A percentile compares a stretch with the other conserved stretches of the same genome.
Evolutionary conservation across 2,113 vertebrate genomes (phyloP).

Genomic region (Apteryx owenii): DNA sequence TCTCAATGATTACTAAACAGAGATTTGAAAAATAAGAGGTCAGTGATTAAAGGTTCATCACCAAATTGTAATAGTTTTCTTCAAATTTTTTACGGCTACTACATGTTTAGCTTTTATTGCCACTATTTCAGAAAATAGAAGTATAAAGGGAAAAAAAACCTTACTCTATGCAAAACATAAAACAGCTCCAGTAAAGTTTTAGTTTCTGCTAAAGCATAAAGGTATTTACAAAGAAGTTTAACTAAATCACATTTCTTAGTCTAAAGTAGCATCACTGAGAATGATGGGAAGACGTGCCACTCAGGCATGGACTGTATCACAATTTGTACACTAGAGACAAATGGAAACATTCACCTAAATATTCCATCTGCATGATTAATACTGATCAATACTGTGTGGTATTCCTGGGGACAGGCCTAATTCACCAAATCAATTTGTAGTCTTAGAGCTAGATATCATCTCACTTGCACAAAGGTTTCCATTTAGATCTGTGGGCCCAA

Average conservation of each 20-base stretch:
- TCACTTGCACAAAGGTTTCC: background rate
- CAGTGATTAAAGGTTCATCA: background rate
- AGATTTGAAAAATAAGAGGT: background rate
- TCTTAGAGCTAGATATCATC: background rate
- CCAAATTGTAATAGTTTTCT: background rate
- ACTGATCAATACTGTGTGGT: background rate
- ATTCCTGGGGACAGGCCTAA: background rate
- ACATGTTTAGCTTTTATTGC: background rate
- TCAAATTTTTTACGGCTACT: background rate
- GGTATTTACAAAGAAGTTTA: background rate
- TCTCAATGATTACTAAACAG: background rate
- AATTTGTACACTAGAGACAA: background rate
- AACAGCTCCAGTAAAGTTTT: background rate
- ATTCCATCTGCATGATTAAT: background rate
- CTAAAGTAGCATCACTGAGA: background rate
- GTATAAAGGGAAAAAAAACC: background rate
- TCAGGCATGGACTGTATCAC: background rate
- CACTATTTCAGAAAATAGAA: background rate
- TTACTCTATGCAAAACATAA: background rate
- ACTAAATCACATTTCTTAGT: background rate
- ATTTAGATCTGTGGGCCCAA: background rate
- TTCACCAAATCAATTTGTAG: background rate
- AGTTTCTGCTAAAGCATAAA: background rate
- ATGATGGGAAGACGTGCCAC: rapidly evolving
- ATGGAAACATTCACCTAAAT: background rate